These are phyloP conservation scores for Porites lobata DNA, from an alignment of 92 coral and sea anemone species.

Conservation along the genomic window DNA sequence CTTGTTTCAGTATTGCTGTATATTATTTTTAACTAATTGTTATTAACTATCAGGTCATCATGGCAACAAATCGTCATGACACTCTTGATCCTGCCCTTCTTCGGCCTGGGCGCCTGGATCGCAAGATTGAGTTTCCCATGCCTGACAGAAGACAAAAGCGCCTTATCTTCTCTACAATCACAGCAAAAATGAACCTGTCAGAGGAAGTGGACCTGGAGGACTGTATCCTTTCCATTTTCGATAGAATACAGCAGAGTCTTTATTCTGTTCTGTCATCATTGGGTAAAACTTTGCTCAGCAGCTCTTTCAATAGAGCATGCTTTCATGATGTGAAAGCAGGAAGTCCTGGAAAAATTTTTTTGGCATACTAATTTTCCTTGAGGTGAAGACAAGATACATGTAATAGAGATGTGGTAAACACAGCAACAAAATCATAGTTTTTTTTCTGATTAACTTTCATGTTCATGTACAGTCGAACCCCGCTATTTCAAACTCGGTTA, in stretches of 20 bases:
- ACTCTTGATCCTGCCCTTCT: constrained; percentile 97
- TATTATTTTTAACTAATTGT: neutral
- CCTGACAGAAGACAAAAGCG: constrained; percentile 99
- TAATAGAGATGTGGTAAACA: too few relatives aligned
- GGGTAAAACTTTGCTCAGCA: too few relatives aligned
- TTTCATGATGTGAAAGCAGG: too few relatives aligned
- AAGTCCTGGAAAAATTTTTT: too few relatives aligned
- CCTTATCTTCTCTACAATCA: constrained; percentile 95
- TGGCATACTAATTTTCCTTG: too few relatives aligned
- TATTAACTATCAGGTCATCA: constrained; percentile 75
- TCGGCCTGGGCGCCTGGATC: constrained; percentile 98
- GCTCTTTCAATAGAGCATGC: too few relatives aligned
- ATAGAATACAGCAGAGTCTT: neutral
- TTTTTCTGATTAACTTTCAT: too few relatives aligned
- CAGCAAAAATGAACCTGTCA: constrained; percentile 96
- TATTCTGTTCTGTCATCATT: neutral
- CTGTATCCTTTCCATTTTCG: constrained; percentile 85
- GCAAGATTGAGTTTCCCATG: constrained; percentile 98
- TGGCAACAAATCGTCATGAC: constrained; percentile 99
- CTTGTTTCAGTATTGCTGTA: too few relatives aligned
- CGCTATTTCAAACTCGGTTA: too few relatives aligned
- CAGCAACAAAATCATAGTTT: too few relatives aligned
- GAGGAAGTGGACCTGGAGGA: constrained; percentile 99
- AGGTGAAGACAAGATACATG: too few relatives aligned
- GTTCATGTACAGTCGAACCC: too few relatives aligned